Conservation (phyloP, 2,113 vertebrate species). For the Dipodomys ordii region DNA sequence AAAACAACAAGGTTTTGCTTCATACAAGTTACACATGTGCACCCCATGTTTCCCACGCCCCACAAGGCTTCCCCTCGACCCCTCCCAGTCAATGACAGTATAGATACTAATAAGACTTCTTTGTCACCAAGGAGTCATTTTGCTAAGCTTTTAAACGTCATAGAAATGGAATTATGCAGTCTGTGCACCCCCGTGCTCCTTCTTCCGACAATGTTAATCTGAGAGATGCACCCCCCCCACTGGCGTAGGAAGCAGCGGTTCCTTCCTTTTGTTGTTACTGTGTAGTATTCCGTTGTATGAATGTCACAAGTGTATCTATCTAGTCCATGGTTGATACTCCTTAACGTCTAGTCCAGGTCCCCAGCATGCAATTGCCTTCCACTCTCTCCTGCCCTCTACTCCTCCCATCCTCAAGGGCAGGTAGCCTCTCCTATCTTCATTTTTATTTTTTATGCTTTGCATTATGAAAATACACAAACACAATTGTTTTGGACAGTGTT, state of each 20-base stretch:
- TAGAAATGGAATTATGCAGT: no score
- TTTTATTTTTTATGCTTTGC: not conserved
- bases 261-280: fast-evolving
- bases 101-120: not conserved
- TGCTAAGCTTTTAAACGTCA: not conserved
- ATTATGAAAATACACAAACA: not conserved
- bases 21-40: not conserved
- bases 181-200: fast-evolving
- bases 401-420: not conserved
- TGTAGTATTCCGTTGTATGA: fast-evolving
- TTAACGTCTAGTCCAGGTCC: not conserved
- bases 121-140: not conserved
- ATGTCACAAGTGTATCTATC: fast-evolving
- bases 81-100: not conserved
- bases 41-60: not conserved
- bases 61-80: not conserved
- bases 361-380: not conserved
- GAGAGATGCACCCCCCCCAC: no score
- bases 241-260: fast-evolving
- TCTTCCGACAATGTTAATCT: fast-evolving
- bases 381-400: not conserved
- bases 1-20: not conserved
- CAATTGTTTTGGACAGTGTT: not conserved
- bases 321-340: not conserved
- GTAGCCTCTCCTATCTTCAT: not conserved